phyloP scores from a whole-genome alignment of 2,113 vertebrate genomes.

The Epinephelus fuscoguttatus region DNA sequence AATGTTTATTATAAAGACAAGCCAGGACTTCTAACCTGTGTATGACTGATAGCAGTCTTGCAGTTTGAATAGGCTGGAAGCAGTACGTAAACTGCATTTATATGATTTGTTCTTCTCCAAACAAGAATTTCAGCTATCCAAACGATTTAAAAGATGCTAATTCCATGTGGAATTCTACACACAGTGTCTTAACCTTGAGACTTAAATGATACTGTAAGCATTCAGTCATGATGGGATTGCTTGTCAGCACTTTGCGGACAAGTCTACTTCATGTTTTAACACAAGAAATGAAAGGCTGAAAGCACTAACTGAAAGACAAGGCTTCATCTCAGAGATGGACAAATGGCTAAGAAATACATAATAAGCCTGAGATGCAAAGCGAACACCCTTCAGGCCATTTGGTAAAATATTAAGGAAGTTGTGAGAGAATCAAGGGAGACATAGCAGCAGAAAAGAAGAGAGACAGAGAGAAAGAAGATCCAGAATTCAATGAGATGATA shows the following conservation, averaged over 20 bases:
- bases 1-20: background rate
- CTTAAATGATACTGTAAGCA: background rate
- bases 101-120: background rate
- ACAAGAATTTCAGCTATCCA: background rate
- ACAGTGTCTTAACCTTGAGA: background rate
- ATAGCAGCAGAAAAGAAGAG: background rate
- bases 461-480: background rate
- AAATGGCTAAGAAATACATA: slow-evolving; percentile 19
- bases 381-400: slow-evolving; percentile 20
- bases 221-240: background rate
- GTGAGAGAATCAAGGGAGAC: slow-evolving; percentile 4
- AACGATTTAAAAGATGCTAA: background rate
- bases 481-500: background rate
- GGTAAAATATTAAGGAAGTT: slow-evolving; percentile 22
- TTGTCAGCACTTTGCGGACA: background rate
- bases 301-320: background rate
- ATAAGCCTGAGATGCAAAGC: slow-evolving; percentile 6
- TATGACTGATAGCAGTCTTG: background rate
- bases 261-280: background rate
- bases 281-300: background rate
- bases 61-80: background rate
- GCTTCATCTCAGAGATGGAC: background rate
- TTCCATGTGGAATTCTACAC: background rate
- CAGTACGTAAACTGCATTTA: background rate
- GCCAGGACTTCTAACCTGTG: background rate